Evolutionary conservation across 2,113 vertebrate genomes (phyloP).

Genomic region (Suricata suricatta): DNA sequence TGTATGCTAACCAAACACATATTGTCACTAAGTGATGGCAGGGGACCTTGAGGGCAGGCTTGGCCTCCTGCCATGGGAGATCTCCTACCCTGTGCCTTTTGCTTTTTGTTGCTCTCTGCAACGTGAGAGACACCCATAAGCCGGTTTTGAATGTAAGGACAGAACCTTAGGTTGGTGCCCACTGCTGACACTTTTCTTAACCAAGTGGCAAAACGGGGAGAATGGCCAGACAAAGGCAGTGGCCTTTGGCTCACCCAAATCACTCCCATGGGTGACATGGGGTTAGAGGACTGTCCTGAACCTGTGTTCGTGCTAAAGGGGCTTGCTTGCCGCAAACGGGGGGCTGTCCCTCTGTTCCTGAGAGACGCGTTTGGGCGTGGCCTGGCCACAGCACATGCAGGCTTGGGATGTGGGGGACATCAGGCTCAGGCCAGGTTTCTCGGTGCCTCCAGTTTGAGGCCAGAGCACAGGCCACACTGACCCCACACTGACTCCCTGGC

Average conservation of each 20-base stretch:
- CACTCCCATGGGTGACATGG: background rate
- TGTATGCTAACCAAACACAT: background rate
- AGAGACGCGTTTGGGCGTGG: background rate
- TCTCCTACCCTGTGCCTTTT: background rate
- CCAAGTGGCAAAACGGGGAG: background rate
- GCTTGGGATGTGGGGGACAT: background rate
- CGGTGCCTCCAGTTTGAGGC: background rate
- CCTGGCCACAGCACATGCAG: background rate
- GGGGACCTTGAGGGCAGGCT: background rate
- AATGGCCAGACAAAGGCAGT: background rate
- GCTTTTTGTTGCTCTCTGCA: background rate
- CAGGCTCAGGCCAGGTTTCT: background rate
- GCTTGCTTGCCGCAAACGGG: background rate
- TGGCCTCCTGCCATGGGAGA: background rate
- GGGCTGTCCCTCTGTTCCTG: background rate
- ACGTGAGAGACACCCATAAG: background rate
- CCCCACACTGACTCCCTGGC: background rate
- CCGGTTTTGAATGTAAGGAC: background rate
- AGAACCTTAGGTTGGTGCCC: background rate
- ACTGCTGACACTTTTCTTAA: background rate
- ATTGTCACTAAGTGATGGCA: background rate
- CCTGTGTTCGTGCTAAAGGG: too few relatives aligned
- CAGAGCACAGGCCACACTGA: background rate
- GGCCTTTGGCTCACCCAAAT: background rate
- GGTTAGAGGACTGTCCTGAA: background rate